phyloP scores from a whole-genome alignment of 2,888 invertebrate species.

The Cremastinae sp. region DNA sequence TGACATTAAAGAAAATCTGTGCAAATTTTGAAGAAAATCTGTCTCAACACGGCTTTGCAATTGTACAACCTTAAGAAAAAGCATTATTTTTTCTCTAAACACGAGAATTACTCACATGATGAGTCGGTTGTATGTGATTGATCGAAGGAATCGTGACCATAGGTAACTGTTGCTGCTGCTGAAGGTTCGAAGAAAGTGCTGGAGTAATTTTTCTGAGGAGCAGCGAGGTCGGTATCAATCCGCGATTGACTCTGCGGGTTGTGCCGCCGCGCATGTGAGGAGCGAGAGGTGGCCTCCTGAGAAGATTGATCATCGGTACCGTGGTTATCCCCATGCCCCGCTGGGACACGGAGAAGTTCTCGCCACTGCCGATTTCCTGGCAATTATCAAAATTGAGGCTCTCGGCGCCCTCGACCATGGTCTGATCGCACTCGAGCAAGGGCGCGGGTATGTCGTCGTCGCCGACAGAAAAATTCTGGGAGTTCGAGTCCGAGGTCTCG shows the following conservation, averaged over 20 bases:
- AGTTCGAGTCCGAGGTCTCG: not conserved
- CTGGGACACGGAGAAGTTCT: slow-evolving; percentile 21
- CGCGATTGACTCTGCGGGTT: slow-evolving; percentile 50
- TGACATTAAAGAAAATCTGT: too few relatives aligned
- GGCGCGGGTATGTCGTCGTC: slow-evolving; percentile 62
- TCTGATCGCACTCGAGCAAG: slow-evolving; percentile 71
- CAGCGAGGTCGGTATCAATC: slow-evolving; percentile 41
- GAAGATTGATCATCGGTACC: slow-evolving; percentile 67
- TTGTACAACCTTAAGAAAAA: too few relatives aligned
- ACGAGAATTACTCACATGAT: slow-evolving; percentile 1
- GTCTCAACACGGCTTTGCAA: too few relatives aligned
- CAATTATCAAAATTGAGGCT: slow-evolving; percentile 50
- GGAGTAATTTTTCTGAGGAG: slow-evolving; percentile 54
- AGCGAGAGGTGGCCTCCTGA: slow-evolving; percentile 60
- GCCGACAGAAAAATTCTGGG: slow-evolving; percentile 33
- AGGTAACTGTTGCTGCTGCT: slow-evolving; percentile 51
- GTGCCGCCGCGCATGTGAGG: slow-evolving; percentile 40
- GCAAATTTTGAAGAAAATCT: too few relatives aligned
- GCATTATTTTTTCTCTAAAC: too few relatives aligned
- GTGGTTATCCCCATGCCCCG: slow-evolving; percentile 63
- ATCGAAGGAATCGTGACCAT: slow-evolving; percentile 67
- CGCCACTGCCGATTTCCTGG: slow-evolving; percentile 6
- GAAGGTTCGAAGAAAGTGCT: slow-evolving; percentile 10
- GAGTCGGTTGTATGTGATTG: slow-evolving; percentile 34
- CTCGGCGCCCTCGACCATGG: slow-evolving; percentile 72